A percentile compares a stretch with the other conserved stretches of the same genome.
phyloP scores from a whole-genome alignment of 2,797 vertebrate genomes.

The Cossypha polioptera region DNA sequence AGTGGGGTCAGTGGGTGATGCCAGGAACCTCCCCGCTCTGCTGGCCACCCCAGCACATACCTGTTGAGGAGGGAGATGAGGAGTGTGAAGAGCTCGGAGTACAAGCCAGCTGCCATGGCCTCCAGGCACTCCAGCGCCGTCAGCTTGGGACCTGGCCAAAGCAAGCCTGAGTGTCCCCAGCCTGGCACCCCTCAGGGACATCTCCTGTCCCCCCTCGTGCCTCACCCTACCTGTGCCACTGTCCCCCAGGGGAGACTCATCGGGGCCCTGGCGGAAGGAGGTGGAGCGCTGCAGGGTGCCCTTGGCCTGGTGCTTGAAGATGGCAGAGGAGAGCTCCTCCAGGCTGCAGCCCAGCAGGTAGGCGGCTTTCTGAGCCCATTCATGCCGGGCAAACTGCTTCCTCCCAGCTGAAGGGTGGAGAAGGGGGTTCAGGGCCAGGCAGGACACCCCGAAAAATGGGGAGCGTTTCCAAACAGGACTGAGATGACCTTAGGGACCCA shows the following conservation, averaged over 20 bases:
- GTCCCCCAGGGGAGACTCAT: conserved; percentile 82
- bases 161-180: not conserved
- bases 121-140: conserved; percentile 94
- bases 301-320: conserved; percentile 94
- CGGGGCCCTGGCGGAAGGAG: conserved; percentile 91
- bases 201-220: accelerated
- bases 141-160: conserved; percentile 83
- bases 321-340: conserved; percentile 92
- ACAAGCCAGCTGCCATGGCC: conserved; percentile 91
- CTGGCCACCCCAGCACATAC: not conserved
- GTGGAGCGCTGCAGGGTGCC: conserved; percentile 88
- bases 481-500: not conserved
- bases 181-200: accelerated
- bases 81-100: conserved; percentile 92
- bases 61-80: conserved; percentile 94
- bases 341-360: conserved; percentile 94
- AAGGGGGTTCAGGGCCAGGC: not conserved
- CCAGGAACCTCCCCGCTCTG: accelerated
- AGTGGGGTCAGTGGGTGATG: accelerated
- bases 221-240: conserved; percentile 78
- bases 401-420: conserved; percentile 81
- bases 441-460: not conserved
- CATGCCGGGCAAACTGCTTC: conserved; percentile 94
- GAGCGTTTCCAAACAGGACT: not conserved
- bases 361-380: conserved; percentile 97